Evolutionary conservation across 2,113 vertebrate genomes (phyloP).

Genomic region (Rhipidura dahli): DNA sequence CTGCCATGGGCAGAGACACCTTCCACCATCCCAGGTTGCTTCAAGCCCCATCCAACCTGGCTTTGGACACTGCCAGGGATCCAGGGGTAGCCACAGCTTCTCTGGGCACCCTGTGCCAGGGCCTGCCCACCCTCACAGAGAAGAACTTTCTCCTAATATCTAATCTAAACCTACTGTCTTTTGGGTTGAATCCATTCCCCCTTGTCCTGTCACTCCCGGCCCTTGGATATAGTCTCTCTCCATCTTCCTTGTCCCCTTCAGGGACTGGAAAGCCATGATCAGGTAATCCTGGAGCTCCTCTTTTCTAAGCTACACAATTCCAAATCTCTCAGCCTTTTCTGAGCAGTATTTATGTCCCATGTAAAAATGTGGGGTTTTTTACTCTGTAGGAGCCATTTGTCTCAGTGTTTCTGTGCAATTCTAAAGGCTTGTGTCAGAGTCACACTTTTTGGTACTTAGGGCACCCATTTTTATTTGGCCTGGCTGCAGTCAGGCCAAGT

Average conservation of each 20-base stretch:
- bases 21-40: not conserved
- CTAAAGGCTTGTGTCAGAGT: not conserved
- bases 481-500: not conserved
- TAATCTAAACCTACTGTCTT: not conserved
- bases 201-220: not conserved
- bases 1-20: not conserved
- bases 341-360: not conserved
- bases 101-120: not conserved
- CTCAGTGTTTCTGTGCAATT: not conserved
- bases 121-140: not conserved
- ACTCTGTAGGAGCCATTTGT: not conserved
- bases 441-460: not conserved
- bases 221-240: not conserved
- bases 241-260: not conserved
- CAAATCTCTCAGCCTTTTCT: not conserved
- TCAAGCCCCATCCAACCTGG: fast-evolving
- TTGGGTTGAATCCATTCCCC: not conserved
- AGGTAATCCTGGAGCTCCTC: not conserved
- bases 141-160: not conserved
- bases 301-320: too few relatives aligned
- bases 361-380: not conserved
- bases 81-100: not conserved
- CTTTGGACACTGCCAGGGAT: not conserved
- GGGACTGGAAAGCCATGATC: not conserved
- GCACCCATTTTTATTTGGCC: not conserved